phyloP scores from a whole-genome alignment of 2,888 invertebrate species.

The Quadroppia sp. region DNA sequence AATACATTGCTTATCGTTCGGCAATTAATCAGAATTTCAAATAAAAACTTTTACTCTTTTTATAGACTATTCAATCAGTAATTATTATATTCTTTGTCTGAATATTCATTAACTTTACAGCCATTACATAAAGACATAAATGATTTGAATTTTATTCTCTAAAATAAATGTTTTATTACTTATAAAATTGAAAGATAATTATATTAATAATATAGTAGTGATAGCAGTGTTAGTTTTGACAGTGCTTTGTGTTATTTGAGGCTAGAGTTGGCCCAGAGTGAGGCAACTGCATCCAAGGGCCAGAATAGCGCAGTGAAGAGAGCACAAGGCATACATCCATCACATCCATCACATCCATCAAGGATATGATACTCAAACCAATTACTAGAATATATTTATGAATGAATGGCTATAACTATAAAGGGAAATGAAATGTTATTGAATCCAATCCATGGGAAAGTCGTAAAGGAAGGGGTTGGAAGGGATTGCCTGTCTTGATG shows the following conservation, averaged over 20 bases:
- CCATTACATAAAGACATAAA: too few species aligned
- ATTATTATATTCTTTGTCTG: too few species aligned
- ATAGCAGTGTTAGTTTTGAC: neutral
- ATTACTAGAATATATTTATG: conserved; percentile 8
- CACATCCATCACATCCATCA: neutral
- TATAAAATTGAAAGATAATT: neutral
- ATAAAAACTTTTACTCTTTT: too few species aligned
- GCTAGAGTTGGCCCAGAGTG: neutral
- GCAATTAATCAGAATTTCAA: neutral
- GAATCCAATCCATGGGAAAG: conserved; percentile 14
- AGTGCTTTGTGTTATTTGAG: neutral
- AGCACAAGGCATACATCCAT: too few species aligned
- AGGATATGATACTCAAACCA: neutral
- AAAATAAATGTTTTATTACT: neutral
- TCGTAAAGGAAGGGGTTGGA: conserved; percentile 23
- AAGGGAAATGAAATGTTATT: conserved; percentile 4
- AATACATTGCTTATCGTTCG: neutral
- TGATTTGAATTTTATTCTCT: neutral
- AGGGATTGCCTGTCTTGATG: conserved; percentile 23
- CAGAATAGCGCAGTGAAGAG: neutral
- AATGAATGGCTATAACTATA: neutral
- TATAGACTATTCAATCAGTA: too few species aligned
- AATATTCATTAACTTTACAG: neutral
- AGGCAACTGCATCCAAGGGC: too few species aligned
- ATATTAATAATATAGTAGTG: neutral